A percentile compares a stretch with the other conserved stretches of the same genome.
Evolutionary conservation across 2,113 vertebrate species (phyloP).

Genomic region (Eira barbara): DNA sequence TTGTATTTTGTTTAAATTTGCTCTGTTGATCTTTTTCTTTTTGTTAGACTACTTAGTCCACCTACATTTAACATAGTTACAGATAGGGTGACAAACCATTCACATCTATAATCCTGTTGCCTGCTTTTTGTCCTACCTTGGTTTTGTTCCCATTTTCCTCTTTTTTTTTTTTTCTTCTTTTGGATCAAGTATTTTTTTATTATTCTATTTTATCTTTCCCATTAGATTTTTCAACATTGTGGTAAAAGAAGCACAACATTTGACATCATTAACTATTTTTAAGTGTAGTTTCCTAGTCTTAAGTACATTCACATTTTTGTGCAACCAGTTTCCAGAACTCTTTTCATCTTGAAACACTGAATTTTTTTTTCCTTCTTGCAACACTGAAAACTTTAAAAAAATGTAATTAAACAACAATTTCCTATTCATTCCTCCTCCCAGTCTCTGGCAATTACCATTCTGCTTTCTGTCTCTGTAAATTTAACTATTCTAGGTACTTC

Average conservation of each 20-base stretch:
- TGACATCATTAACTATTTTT: neutral
- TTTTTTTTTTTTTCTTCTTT: neutral
- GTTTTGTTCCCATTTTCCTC: neutral
- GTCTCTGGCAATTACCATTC: neutral
- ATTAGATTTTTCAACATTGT: neutral
- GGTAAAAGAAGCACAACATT: neutral
- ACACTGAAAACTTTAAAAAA: neutral
- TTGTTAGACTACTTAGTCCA: neutral
- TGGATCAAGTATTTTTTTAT: neutral
- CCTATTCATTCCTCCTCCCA: neutral
- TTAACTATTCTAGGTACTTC: neutral
- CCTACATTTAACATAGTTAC: neutral
- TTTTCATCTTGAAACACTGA: slow-evolving; percentile 11
- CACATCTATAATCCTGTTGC: neutral
- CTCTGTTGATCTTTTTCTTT: neutral
- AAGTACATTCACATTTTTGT: neutral
- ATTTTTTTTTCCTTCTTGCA: neutral
- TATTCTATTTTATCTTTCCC: neutral
- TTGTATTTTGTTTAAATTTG: slow-evolving; percentile 7
- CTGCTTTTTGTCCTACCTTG: neutral
- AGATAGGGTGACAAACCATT: neutral
- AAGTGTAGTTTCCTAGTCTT: neutral
- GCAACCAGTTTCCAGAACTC: neutral
- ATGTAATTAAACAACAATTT: neutral
- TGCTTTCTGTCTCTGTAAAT: neutral